Conservation (phyloP, 2,113 vertebrate species). For the Gnathonemus echidnorhynchus region DNA sequence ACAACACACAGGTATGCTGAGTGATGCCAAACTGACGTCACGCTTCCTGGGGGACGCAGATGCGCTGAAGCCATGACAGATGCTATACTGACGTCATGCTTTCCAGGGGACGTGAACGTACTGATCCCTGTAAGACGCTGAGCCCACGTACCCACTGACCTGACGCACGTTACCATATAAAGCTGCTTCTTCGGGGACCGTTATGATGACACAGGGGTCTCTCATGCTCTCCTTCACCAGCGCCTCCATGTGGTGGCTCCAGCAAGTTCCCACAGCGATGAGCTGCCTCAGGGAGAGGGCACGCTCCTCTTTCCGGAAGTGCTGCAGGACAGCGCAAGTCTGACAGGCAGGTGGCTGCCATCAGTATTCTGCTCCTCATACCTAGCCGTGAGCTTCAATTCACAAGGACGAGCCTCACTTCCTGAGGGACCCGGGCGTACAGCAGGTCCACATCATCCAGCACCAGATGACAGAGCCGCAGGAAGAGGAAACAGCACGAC, state of each 20-base stretch:
- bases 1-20: neutral
- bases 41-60: neutral
- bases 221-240: constrained; percentile 69
- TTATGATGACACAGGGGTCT: constrained; percentile 68
- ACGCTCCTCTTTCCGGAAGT: constrained; percentile 67
- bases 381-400: no score
- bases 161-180: constrained; percentile 80
- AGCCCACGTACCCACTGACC: constrained; percentile 51
- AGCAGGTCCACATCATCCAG: constrained; percentile 73
- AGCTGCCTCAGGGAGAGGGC: constrained; percentile 60
- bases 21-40: neutral
- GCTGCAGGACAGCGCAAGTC: constrained; percentile 69
- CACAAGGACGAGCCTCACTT: constrained; percentile 55
- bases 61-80: no score
- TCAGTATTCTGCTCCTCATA: no score
- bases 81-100: no score
- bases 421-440: constrained; percentile 58
- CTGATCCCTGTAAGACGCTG: neutral
- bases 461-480: constrained; percentile 73
- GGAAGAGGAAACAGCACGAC: constrained; percentile 60
- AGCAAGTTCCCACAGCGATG: constrained; percentile 65
- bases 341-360: constrained; percentile 33
- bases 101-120: no score
- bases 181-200: constrained; percentile 69
- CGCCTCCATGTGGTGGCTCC: constrained; percentile 58